Evolutionary conservation across 2,888 invertebrate species (phyloP).

Genomic region (Anoplius nigerrimus): DNA sequence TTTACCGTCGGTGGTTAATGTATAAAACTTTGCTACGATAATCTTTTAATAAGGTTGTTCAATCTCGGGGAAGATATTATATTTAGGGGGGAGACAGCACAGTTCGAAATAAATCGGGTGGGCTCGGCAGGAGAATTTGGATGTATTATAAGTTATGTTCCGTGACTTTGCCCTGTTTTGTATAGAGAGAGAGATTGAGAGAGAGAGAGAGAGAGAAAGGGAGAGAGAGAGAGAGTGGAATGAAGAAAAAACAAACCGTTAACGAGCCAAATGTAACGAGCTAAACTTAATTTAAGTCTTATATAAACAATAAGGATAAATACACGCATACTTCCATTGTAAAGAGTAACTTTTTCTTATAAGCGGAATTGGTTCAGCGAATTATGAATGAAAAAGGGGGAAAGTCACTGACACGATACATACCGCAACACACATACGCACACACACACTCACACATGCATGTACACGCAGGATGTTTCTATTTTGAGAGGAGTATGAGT

Average conservation of each 20-base stretch:
- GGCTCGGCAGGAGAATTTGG: conserved; percentile 18
- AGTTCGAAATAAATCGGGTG: conserved; percentile 26
- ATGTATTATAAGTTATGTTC: conserved; percentile 18
- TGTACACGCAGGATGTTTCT: too few relatives aligned
- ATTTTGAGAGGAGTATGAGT: background rate
- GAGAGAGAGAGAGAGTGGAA: background rate
- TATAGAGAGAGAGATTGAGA: conserved; percentile 34
- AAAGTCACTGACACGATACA: conserved; percentile 40
- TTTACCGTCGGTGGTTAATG: conserved; percentile 66
- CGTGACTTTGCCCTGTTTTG: conserved; percentile 39
- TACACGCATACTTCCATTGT: conserved; percentile 42
- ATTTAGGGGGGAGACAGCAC: conserved; percentile 7
- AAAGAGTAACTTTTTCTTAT: conserved; percentile 7
- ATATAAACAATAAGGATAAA: conserved; percentile 39
- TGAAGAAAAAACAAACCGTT: conserved; percentile 32
- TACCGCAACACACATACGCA: background rate
- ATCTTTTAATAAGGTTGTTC: conserved; percentile 24
- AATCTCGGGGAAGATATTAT: conserved; percentile 24
- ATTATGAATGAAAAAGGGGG: conserved; percentile 13
- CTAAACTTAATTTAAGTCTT: conserved; percentile 48
- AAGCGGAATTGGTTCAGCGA: conserved; percentile 1
- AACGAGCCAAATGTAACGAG: too few relatives aligned
- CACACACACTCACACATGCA: too few relatives aligned
- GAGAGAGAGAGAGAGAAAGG: background rate
- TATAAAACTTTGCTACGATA: conserved; percentile 50